These are phyloP conservation scores for Strix uralensis DNA, from an alignment of 2,113 vertebrate genomes.

Conservation along the genomic window DNA sequence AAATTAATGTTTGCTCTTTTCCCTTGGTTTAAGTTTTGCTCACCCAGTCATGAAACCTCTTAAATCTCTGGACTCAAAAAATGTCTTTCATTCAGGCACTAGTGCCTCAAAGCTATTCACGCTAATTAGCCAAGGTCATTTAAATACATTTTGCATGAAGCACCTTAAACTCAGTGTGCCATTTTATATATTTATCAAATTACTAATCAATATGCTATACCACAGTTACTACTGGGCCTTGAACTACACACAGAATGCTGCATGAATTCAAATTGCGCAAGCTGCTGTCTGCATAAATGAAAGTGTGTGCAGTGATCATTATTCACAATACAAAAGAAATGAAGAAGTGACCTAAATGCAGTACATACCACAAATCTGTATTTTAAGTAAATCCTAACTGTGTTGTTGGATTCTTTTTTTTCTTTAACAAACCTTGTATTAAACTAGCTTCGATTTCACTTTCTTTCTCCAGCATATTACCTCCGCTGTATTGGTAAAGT, in stretches of 20 bases:
- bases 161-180: constrained; percentile 70
- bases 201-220: constrained; percentile 79
- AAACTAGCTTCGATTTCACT: constrained; percentile 78
- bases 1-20: constrained; percentile 57
- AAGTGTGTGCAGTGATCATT: constrained; percentile 53
- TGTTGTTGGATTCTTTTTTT: constrained; percentile 16
- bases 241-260: constrained; percentile 60
- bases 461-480: constrained; percentile 76
- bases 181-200: constrained; percentile 82
- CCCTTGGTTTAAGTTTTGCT: constrained; percentile 43
- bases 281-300: constrained; percentile 66
- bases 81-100: constrained; percentile 40
- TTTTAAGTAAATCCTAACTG: constrained; percentile 68
- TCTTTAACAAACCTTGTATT: constrained; percentile 72
- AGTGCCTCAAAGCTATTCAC: constrained; percentile 66
- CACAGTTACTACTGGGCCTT: constrained; percentile 64
- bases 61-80: constrained; percentile 65
- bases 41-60: constrained; percentile 43
- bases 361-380: constrained; percentile 31
- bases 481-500: constrained; percentile 78
- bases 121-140: constrained; percentile 78
- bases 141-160: constrained; percentile 80
- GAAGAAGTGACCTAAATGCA: constrained; percentile 40
- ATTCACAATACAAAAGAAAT: constrained; percentile 44
- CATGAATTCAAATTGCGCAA: constrained; percentile 74